A percentile compares a stretch with the other conserved stretches of the same genome.
Conservation (phyloP, 2,888 invertebrate genomes). For the Zootermopsis nevadensis region DNA sequence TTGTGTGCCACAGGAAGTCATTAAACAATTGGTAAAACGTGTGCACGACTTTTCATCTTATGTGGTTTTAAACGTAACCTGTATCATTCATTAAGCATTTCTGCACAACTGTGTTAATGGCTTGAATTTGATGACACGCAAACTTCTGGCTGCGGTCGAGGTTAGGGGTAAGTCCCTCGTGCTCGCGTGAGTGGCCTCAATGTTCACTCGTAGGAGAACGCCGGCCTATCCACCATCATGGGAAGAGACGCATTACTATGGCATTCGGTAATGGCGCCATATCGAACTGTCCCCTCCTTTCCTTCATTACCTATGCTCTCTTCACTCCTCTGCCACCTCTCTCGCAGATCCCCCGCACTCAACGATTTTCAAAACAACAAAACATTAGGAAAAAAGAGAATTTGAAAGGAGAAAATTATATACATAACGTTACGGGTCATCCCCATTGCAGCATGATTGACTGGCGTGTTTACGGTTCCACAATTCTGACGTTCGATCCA, state of each 20-base stretch:
- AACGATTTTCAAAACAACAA: neutral
- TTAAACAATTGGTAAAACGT: no score
- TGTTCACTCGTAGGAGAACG: neutral
- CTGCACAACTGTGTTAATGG: conserved; percentile 30
- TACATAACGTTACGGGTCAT: neutral
- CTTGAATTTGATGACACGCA: conserved; percentile 33
- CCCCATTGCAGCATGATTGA: neutral
- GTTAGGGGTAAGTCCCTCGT: neutral
- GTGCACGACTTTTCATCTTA: no score
- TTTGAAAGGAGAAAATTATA: neutral
- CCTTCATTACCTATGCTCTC: conserved; percentile 8
- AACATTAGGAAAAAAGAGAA: neutral
- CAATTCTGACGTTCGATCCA: no score
- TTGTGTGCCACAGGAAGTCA: no score
- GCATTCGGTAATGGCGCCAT: conserved; percentile 22
- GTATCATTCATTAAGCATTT: conserved; percentile 27
- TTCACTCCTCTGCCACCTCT: neutral
- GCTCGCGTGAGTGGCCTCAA: conserved; percentile 21
- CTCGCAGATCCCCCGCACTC: neutral
- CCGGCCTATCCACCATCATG: neutral
- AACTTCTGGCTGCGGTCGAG: neutral
- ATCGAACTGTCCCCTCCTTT: conserved; percentile 20
- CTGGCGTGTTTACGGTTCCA: neutral
- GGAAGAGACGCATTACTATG: conserved; percentile 23
- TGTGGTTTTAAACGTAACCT: neutral